Percentiles rank a stretch among this genome's conserved stretches.
These are phyloP conservation scores for Saturnia pavonia DNA, from an alignment of 2,888 invertebrate species.

Conservation along the genomic window DNA sequence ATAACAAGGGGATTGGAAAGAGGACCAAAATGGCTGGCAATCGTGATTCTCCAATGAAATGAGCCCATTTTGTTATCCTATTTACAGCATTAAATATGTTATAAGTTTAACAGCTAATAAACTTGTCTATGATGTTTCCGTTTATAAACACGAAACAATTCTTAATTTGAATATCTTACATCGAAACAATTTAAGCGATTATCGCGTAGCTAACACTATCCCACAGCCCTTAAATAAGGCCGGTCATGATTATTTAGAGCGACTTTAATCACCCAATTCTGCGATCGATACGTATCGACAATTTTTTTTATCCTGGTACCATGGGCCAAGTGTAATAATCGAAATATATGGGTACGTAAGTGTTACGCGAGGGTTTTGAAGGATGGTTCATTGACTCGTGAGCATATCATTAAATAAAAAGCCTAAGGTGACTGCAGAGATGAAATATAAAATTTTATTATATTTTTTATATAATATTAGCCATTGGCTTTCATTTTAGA, in stretches of 20 bases:
- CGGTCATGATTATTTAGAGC: slow-evolving; percentile 50
- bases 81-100: no score
- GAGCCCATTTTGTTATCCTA: no score
- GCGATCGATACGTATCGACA: slow-evolving; percentile 45
- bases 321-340: not conserved
- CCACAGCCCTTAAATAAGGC: slow-evolving; percentile 36
- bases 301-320: no score
- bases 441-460: slow-evolving; percentile 7
- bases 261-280: slow-evolving; percentile 46
- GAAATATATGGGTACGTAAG: not conserved
- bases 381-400: not conserved
- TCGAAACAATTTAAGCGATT: not conserved
- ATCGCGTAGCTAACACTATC: not conserved
- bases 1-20: no score
- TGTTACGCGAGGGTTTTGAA: not conserved
- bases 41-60: no score
- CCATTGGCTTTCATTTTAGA: not conserved
- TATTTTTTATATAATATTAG: not conserved
- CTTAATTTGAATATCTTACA: not conserved
- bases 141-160: no score
- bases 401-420: not conserved
- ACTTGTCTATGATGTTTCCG: no score
- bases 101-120: not conserved
- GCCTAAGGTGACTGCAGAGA: not conserved
- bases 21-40: no score